Conservation (phyloP, 2,888 invertebrate species). For the Argyra leucocephala region DNA sequence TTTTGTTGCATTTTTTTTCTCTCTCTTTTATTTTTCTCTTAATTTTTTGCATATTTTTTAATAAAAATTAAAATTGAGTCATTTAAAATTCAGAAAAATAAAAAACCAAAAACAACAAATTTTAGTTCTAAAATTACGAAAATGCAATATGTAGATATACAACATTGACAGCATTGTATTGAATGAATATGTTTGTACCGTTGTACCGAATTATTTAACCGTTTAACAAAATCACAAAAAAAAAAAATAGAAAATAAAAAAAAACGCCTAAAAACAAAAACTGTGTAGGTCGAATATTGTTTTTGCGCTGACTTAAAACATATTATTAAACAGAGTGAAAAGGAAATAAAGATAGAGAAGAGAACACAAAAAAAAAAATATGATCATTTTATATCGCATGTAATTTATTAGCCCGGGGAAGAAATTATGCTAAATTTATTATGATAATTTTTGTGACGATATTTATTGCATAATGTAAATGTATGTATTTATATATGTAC, state of each 20-base stretch:
- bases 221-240: too few species aligned
- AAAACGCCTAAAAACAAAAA: not conserved
- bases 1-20: too few species aligned
- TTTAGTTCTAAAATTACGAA: too few species aligned
- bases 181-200: too few species aligned
- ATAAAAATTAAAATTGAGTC: too few species aligned
- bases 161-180: too few species aligned
- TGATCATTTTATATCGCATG: not conserved
- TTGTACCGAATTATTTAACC: too few species aligned
- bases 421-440: slow-evolving; percentile 6
- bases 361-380: not conserved
- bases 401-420: not conserved
- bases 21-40: too few species aligned
- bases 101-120: too few species aligned
- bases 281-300: not conserved
- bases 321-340: not conserved
- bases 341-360: not conserved
- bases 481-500: not conserved
- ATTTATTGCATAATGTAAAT: not conserved
- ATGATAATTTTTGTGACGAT: not conserved
- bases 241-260: not conserved
- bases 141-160: too few species aligned
- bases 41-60: too few species aligned
- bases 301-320: not conserved
- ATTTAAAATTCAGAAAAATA: too few species aligned